A percentile compares a stretch with the other conserved stretches of the same genome.
Conservation (phyloP, 2,888 invertebrate genomes). For the Hipparchia sbordonii region DNA sequence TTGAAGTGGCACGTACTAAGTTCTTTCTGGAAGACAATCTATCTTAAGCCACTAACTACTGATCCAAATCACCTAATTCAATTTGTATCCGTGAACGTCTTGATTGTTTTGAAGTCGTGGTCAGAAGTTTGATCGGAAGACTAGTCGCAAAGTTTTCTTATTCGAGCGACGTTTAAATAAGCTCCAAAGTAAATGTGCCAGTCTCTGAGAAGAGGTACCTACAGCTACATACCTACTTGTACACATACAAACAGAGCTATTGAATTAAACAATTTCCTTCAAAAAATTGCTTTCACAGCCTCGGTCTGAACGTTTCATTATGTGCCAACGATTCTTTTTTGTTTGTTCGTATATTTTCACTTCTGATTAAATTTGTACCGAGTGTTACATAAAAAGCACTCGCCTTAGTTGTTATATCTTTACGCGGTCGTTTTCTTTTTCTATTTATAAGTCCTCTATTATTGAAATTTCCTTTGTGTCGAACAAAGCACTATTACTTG, state of each 20-base stretch:
- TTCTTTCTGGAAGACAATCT: slow-evolving; percentile 45
- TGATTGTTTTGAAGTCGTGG: slow-evolving; percentile 72
- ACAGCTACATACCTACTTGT: not conserved
- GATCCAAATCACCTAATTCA: slow-evolving; percentile 53
- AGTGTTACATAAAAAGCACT: slow-evolving; percentile 31
- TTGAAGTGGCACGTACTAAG: slow-evolving; percentile 17
- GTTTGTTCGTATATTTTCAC: slow-evolving; percentile 33
- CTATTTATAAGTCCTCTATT: slow-evolving; percentile 19
- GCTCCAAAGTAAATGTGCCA: slow-evolving; percentile 21
- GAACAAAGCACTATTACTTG: slow-evolving; percentile 14
- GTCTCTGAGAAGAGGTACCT: not conserved
- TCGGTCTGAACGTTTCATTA: slow-evolving; percentile 36
- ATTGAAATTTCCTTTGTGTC: slow-evolving; percentile 26
- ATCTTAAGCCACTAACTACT: slow-evolving; percentile 48
- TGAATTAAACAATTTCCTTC: slow-evolving; percentile 33
- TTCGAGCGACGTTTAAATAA: slow-evolving; percentile 40
- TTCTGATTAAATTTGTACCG: slow-evolving; percentile 39
- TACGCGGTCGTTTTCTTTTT: slow-evolving; percentile 18
- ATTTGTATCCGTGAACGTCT: slow-evolving; percentile 63
- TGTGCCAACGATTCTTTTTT: slow-evolving; percentile 36
- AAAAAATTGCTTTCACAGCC: slow-evolving; percentile 32
- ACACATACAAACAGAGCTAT: slow-evolving; percentile 21
- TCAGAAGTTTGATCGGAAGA: slow-evolving; percentile 58
- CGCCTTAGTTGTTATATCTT: slow-evolving; percentile 26
- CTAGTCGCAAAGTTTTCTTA: slow-evolving; percentile 47